Conservation (phyloP, 2,888 invertebrate genomes). For the Notodonta dromedarius region DNA sequence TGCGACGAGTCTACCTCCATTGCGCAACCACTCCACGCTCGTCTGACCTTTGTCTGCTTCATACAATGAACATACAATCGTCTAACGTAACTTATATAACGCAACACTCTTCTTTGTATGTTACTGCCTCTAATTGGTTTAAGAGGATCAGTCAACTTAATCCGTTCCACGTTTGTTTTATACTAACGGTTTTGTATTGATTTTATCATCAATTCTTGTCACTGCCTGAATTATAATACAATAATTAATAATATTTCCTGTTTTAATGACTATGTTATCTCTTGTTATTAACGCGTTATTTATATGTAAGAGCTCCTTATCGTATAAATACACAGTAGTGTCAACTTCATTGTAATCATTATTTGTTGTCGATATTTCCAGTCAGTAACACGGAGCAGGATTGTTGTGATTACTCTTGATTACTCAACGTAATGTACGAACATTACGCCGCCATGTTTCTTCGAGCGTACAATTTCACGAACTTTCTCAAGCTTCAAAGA, state of each 20-base stretch:
- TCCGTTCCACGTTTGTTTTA: slow-evolving; percentile 14
- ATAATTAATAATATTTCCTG: slow-evolving; percentile 10
- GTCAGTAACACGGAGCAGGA: slow-evolving; percentile 29
- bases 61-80: slow-evolving; percentile 26
- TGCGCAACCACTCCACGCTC: slow-evolving; percentile 42
- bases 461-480: slow-evolving; percentile 46
- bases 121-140: slow-evolving; percentile 44
- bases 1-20: slow-evolving; percentile 44
- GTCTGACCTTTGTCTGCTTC: slow-evolving; percentile 58
- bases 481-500: slow-evolving; percentile 48
- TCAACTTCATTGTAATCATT: slow-evolving; percentile 33
- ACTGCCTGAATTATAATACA: slow-evolving; percentile 7
- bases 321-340: slow-evolving; percentile 20
- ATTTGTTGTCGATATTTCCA: slow-evolving; percentile 26
- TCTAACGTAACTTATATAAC: slow-evolving; percentile 35
- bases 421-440: slow-evolving; percentile 36
- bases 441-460: slow-evolving; percentile 26
- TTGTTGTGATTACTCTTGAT: slow-evolving; percentile 42
- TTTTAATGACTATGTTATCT: slow-evolving; percentile 11
- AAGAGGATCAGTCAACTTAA: slow-evolving; percentile 38
- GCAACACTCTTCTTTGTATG: slow-evolving; percentile 31
- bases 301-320: slow-evolving; percentile 10
- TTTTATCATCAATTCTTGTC: background rate
- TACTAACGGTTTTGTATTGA: background rate
- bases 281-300: background rate